These are phyloP conservation scores for Bombus confusus DNA, from an alignment of 1,140 invertebrate species.

Conservation along the genomic window DNA sequence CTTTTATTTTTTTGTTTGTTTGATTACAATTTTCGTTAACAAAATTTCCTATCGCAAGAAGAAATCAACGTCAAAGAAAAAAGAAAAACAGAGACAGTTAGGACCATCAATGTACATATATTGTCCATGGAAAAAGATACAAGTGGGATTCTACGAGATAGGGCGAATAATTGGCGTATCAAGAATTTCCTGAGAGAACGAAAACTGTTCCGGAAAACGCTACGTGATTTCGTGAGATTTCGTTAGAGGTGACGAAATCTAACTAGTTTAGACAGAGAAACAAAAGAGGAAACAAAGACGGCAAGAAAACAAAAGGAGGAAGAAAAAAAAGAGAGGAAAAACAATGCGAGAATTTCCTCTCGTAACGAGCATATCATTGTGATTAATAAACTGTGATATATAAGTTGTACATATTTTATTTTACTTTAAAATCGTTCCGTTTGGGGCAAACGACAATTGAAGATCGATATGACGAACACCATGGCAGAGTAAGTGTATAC, in stretches of 20 bases:
- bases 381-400: constrained; percentile 71
- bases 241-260: not conserved
- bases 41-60: constrained; percentile 9
- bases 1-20: too few relatives aligned
- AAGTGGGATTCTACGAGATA: constrained; percentile 71
- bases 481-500: constrained; percentile 67
- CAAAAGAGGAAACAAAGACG: not conserved
- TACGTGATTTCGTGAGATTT: not conserved
- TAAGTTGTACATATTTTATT: constrained; percentile 25
- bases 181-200: constrained; percentile 17
- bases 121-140: constrained; percentile 65
- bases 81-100: constrained; percentile 4
- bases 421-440: not conserved
- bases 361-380: constrained; percentile 50
- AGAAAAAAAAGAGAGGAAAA: not conserved
- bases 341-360: constrained; percentile 25
- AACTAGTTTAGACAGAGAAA: not conserved
- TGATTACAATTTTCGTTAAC: not conserved
- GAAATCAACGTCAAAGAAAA: constrained; percentile 12
- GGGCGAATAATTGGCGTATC: constrained; percentile 65
- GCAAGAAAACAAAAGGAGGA: constrained; percentile 1
- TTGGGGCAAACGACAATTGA: not conserved
- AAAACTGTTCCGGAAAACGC: not conserved
- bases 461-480: constrained; percentile 15
- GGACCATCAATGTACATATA: constrained; percentile 50